Percentiles rank a stretch among this genome's conserved stretches.
phyloP scores from a whole-genome alignment of 2,113 vertebrate genomes.

The Mohoua ochrocephala region DNA sequence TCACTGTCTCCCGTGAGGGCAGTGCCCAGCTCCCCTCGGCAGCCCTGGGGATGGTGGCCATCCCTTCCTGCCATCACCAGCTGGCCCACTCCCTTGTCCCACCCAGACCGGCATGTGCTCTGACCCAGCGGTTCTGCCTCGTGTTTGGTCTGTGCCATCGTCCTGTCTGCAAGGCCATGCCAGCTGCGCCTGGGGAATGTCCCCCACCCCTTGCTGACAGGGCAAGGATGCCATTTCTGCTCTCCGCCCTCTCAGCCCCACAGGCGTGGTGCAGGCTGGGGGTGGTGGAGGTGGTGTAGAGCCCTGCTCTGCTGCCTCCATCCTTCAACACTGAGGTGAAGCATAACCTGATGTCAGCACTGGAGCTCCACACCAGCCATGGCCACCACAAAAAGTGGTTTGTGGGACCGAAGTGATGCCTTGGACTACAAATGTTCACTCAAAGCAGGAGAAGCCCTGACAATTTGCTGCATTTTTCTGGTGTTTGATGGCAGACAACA shows the following conservation, averaged over 20 bases:
- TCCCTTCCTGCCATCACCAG: too few species aligned
- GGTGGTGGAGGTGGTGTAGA: neutral
- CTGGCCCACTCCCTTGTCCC: neutral
- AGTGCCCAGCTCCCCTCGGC: accelerated
- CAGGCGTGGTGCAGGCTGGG: neutral
- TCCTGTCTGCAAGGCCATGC: neutral
- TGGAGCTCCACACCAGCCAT: neutral
- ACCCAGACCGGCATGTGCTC: accelerated
- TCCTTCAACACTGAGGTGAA: neutral
- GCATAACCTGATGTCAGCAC: neutral
- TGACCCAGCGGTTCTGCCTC: neutral
- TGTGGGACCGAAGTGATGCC: neutral
- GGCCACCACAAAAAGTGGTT: neutral
- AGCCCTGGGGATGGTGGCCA: neutral
- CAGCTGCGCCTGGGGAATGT: neutral
- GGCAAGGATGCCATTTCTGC: neutral
- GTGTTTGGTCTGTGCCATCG: neutral
- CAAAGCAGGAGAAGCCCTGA: neutral
- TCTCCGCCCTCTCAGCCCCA: too few species aligned
- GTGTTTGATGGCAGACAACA: neutral
- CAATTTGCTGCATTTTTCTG: neutral
- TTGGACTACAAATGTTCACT: neutral
- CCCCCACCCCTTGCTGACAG: neutral
- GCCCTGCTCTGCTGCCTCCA: neutral
- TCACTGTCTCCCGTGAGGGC: neutral